Percentiles rank a stretch among this genome's conserved stretches.
These are phyloP conservation scores for Perdita meconis DNA, from an alignment of 2,888 invertebrate species.

Conservation along the genomic window DNA sequence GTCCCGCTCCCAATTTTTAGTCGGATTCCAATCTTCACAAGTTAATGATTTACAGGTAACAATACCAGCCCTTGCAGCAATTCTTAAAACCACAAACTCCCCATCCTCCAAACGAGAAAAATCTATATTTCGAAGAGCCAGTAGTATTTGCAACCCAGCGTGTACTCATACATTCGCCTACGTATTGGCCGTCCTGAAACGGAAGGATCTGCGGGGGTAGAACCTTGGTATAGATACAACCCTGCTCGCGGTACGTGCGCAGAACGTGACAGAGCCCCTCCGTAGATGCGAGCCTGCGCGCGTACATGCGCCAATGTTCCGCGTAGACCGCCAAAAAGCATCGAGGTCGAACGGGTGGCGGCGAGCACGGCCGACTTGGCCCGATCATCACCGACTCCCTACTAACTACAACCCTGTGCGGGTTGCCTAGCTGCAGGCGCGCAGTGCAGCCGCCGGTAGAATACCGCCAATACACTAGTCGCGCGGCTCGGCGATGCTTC, in stretches of 20 bases:
- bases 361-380: constrained; percentile 32
- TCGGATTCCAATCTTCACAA: too few species aligned
- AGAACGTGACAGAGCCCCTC: background rate
- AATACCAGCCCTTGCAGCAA: too few species aligned
- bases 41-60: too few species aligned
- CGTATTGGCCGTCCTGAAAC: background rate
- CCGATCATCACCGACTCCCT: constrained; percentile 41
- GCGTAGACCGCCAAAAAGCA: constrained; percentile 62
- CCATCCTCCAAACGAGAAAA: background rate
- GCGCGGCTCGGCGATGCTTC: constrained; percentile 66
- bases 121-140: background rate
- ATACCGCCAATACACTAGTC: constrained; percentile 57
- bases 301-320: constrained; percentile 48
- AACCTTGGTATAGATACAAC: constrained; percentile 28
- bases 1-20: too few species aligned
- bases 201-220: background rate
- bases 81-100: background rate
- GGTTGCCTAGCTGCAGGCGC: constrained; percentile 67
- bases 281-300: constrained; percentile 32
- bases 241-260: constrained; percentile 26
- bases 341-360: constrained; percentile 50
- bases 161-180: background rate
- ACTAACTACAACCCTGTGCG: constrained; percentile 53
- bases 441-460: constrained; percentile 70
- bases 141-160: background rate